Percentiles rank a stretch among this genome's conserved stretches.
phyloP scores from a whole-genome alignment of 2,888 invertebrate genomes.

The Strigamia maritima region DNA sequence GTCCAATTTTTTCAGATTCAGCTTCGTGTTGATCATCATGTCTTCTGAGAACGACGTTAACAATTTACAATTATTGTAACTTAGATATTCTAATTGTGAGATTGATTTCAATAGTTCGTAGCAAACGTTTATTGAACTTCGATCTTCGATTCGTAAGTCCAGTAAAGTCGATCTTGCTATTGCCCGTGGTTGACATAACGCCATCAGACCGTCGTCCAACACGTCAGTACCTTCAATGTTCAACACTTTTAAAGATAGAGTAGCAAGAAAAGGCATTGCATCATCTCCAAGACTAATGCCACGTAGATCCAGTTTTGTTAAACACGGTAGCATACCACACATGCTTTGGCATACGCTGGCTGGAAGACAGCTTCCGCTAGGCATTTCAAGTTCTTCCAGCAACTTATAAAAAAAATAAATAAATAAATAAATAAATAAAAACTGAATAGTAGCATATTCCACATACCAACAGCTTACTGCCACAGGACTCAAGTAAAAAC shows the following conservation, averaged over 20 bases:
- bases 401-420: background rate
- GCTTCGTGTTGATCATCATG: background rate
- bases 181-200: background rate
- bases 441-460: background rate
- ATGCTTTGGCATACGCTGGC: background rate
- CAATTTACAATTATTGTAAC: conserved; percentile 13
- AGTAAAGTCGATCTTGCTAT: background rate
- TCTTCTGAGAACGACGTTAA: background rate
- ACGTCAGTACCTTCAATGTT: background rate
- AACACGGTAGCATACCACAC: background rate
- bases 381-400: background rate
- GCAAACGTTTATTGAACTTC: background rate
- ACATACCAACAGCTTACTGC: background rate
- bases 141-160: background rate
- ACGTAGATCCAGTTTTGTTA: background rate
- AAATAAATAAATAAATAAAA: background rate
- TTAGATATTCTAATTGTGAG: background rate
- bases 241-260: background rate
- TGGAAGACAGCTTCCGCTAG: background rate
- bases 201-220: background rate
- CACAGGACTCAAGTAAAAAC: background rate
- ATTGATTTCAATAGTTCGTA: background rate
- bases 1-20: background rate
- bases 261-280: background rate
- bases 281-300: conserved; percentile 7